Evolutionary conservation across 2,888 invertebrate species (phyloP).

Genomic region (Leuctra nigra): DNA sequence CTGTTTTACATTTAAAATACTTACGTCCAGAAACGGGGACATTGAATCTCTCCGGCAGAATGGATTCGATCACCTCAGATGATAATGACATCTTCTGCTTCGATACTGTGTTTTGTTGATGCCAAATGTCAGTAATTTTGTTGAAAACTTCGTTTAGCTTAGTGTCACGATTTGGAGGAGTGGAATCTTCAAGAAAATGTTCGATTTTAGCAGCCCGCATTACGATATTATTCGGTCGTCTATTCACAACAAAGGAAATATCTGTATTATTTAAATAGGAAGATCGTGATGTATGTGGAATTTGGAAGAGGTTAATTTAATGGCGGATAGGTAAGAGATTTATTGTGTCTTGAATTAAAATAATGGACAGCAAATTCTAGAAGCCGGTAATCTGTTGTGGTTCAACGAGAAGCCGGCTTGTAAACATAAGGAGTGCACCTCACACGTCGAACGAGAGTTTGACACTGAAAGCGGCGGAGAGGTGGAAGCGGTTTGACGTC

Average conservation of each 20-base stretch:
- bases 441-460: neutral
- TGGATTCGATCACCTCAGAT: conserved; percentile 27
- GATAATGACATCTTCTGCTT: conserved; percentile 27
- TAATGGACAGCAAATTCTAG: too few species aligned
- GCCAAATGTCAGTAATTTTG: conserved; percentile 31
- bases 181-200: conserved; percentile 24
- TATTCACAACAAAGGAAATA: neutral
- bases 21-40: conserved; percentile 22
- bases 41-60: conserved; percentile 26
- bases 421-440: neutral
- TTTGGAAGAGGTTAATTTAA: too few species aligned
- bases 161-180: conserved; percentile 26
- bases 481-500: conserved; percentile 3
- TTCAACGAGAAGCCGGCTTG: too few species aligned
- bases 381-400: too few species aligned
- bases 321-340: too few species aligned
- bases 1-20: too few species aligned
- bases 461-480: neutral
- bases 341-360: too few species aligned
- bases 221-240: neutral
- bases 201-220: conserved; percentile 23
- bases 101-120: conserved; percentile 28
- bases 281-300: too few species aligned
- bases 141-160: conserved; percentile 31
- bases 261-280: too few species aligned